Percentiles rank a stretch among this genome's conserved stretches.
Evolutionary conservation across 2,888 invertebrate species (phyloP).

Genomic region (Watsonalla cultraria): DNA sequence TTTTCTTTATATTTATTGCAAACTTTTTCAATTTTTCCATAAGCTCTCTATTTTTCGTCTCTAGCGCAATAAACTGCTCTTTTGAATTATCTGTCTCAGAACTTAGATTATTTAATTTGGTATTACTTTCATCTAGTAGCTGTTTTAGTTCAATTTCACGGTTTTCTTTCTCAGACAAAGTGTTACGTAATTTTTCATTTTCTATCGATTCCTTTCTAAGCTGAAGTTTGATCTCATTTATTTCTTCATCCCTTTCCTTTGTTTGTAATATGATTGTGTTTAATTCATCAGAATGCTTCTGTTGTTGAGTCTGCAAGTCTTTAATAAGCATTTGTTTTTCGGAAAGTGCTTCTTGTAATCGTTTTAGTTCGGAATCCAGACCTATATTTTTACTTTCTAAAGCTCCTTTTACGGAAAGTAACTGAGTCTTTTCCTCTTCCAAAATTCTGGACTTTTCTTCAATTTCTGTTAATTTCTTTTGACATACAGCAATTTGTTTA

Average conservation of each 20-base stretch:
- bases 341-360: conserved; percentile 57
- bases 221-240: conserved; percentile 72
- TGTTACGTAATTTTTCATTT: conserved; percentile 80
- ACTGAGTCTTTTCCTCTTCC: conserved; percentile 66
- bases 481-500: conserved; percentile 68
- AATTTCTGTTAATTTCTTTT: conserved; percentile 58
- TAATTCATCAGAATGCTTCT: conserved; percentile 69
- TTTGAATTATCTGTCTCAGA: conserved; percentile 61
- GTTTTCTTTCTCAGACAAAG: conserved; percentile 74
- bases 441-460: conserved; percentile 58
- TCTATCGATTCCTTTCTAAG: conserved; percentile 80
- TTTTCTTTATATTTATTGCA: conserved; percentile 87
- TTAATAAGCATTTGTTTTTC: conserved; percentile 68
- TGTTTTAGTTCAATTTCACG: conserved; percentile 64
- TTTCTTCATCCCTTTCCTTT: conserved; percentile 77
- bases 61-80: conserved; percentile 58
- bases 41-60: conserved; percentile 82
- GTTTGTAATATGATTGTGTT: conserved; percentile 62
- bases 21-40: conserved; percentile 88
- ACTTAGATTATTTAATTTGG: conserved; percentile 54
- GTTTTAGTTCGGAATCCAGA: conserved; percentile 56
- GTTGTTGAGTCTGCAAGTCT: conserved; percentile 65
- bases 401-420: conserved; percentile 48
- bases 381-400: conserved; percentile 48
- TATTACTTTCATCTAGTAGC: conserved; percentile 60